A percentile compares a stretch with the other conserved stretches of the same genome.
These are phyloP conservation scores for Melitaea cinxia DNA, from an alignment of 1,140 invertebrate genomes.

Conservation along the genomic window DNA sequence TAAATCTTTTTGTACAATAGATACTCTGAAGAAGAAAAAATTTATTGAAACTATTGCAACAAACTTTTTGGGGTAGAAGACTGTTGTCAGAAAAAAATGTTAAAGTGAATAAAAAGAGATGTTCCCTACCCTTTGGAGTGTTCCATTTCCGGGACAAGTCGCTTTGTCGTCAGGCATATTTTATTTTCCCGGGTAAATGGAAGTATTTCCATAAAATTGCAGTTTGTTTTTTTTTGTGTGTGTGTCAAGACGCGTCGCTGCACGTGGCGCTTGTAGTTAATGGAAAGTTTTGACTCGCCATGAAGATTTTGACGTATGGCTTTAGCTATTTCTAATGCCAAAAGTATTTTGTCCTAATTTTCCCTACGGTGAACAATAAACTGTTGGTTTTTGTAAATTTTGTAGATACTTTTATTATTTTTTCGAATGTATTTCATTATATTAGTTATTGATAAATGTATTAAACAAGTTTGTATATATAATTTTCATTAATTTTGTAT, in stretches of 20 bases:
- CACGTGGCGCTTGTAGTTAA: slow-evolving; percentile 58
- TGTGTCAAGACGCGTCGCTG: slow-evolving; percentile 43
- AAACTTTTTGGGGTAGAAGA: not conserved
- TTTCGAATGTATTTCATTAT: no score
- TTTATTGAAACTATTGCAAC: not conserved
- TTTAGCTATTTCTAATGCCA: slow-evolving; percentile 1
- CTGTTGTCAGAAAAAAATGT: slow-evolving; percentile 10
- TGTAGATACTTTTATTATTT: no score
- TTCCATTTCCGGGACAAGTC: slow-evolving; percentile 76
- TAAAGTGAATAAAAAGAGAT: slow-evolving; percentile 62
- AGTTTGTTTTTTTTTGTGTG: slow-evolving; percentile 67
- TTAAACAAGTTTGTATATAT: no score
- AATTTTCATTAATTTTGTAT: no score
- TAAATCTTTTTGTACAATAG: not conserved
- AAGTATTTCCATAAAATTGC: slow-evolving; percentile 75
- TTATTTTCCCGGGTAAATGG: slow-evolving; percentile 64
- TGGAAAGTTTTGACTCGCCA: slow-evolving; percentile 33
- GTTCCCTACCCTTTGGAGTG: slow-evolving; percentile 58
- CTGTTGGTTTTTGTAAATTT: no score
- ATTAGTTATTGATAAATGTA: no score
- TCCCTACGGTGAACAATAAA: no score
- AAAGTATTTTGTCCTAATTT: not conserved
- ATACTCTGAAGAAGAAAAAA: not conserved
- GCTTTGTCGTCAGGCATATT: slow-evolving; percentile 74
- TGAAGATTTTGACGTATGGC: slow-evolving; percentile 29